Evolutionary conservation across 1,140 invertebrate genomes (phyloP).

Genomic region (Cecropterus lyciades): DNA sequence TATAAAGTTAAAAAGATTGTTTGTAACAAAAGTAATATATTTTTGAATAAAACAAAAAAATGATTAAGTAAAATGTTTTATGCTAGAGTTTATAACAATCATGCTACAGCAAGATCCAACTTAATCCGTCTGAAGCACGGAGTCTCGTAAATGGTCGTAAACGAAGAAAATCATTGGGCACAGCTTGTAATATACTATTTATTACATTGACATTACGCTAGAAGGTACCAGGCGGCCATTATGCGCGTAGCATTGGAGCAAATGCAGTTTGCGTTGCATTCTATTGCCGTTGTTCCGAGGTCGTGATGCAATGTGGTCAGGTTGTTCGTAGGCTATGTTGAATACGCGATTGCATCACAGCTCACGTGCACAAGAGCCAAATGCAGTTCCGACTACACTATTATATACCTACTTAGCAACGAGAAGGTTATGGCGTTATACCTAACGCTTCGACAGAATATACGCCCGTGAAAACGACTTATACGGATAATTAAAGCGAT

Average conservation of each 20-base stretch:
- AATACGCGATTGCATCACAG: slow-evolving; percentile 20
- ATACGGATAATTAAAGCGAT: not conserved
- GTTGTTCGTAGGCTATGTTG: slow-evolving; percentile 15
- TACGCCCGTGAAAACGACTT: too few relatives aligned
- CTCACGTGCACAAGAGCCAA: slow-evolving; percentile 22
- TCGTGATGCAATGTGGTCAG: slow-evolving; percentile 33
- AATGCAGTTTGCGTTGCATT: slow-evolving; percentile 30
- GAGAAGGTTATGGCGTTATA: not conserved
- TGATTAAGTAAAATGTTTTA: too few relatives aligned
- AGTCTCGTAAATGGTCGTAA: too few relatives aligned
- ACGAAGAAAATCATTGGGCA: too few relatives aligned
- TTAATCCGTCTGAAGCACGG: too few relatives aligned
- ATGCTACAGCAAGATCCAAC: too few relatives aligned
- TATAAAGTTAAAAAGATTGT: too few relatives aligned
- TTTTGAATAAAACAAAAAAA: too few relatives aligned
- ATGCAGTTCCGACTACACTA: slow-evolving; percentile 19
- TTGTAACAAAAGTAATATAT: too few relatives aligned
- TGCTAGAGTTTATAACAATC: too few relatives aligned
- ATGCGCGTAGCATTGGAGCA: slow-evolving; percentile 29
- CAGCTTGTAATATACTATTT: not conserved
- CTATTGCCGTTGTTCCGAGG: slow-evolving; percentile 26
- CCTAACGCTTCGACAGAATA: not conserved
- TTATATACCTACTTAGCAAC: slow-evolving; percentile 2
- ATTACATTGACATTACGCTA: slow-evolving; percentile 6
- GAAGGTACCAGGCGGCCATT: slow-evolving; percentile 12